These are phyloP conservation scores for Melitaea cinxia DNA, from an alignment of 1,140 invertebrate genomes.

Conservation along the genomic window DNA sequence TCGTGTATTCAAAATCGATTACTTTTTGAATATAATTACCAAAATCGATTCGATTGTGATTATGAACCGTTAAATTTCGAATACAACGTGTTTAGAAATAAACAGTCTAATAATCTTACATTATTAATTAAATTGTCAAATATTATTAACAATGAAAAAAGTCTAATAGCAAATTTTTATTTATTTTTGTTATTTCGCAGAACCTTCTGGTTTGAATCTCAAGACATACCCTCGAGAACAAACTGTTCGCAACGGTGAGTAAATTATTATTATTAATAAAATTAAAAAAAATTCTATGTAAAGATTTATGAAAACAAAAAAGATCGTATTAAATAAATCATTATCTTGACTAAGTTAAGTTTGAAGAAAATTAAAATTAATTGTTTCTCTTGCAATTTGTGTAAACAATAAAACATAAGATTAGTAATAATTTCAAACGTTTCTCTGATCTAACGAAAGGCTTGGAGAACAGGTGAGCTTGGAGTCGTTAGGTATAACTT, in stretches of 20 bases:
- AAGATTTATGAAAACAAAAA: too few species aligned
- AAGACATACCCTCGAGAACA: conserved; percentile 89
- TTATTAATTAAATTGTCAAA: too few species aligned
- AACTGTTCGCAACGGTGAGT: conserved; percentile 92
- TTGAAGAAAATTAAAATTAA: too few species aligned
- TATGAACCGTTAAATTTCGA: too few species aligned
- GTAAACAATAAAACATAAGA: background rate
- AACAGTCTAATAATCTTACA: too few species aligned
- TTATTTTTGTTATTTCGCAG: conserved; percentile 39
- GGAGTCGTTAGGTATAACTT: background rate
- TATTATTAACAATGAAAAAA: background rate
- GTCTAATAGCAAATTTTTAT: background rate
- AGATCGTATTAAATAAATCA: too few species aligned
- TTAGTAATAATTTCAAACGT: conserved; percentile 22
- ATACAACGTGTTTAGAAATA: too few species aligned
- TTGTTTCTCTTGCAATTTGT: too few species aligned
- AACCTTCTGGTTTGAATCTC: conserved; percentile 79
- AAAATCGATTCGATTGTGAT: too few species aligned
- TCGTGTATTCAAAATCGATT: too few species aligned
- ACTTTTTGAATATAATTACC: too few species aligned
- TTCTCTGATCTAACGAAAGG: conserved; percentile 29
- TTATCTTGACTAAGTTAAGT: too few species aligned
- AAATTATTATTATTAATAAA: background rate
- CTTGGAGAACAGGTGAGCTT: conserved; percentile 31
- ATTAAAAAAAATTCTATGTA: background rate